phyloP scores from a whole-genome alignment of 2,797 vertebrate species.

The Sphaeramia orbicularis region DNA sequence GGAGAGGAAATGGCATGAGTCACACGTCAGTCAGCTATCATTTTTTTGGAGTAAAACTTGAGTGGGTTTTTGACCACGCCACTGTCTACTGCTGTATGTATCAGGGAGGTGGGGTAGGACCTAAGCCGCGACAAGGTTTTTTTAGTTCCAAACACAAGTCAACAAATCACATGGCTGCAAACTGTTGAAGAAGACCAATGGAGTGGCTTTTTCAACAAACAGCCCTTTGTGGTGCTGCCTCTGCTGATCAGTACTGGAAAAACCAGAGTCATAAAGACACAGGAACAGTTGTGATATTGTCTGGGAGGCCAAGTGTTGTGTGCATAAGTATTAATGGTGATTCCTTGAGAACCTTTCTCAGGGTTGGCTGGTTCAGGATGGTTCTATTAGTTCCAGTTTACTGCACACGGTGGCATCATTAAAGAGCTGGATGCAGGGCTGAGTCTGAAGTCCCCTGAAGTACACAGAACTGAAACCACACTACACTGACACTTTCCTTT shows the following conservation, averaged over 20 bases:
- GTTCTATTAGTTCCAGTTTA: conserved; percentile 23
- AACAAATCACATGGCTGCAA: conserved; percentile 56
- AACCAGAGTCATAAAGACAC: conserved; percentile 53
- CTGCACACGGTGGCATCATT: conserved; percentile 16
- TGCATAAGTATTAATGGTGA: conserved; percentile 33
- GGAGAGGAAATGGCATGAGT: conserved; percentile 58
- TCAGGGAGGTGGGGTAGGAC: not conserved
- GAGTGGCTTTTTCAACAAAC: conserved; percentile 49
- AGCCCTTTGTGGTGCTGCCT: conserved; percentile 52
- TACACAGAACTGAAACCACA: conserved; percentile 5
- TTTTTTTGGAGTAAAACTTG: conserved; percentile 26
- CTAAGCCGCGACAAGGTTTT: conserved; percentile 35
- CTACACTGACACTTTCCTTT: conserved; percentile 21
- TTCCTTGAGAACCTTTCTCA: conserved; percentile 27
- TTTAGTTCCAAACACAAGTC: conserved; percentile 50
- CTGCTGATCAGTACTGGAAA: conserved; percentile 62
- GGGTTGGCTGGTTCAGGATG: conserved; percentile 10
- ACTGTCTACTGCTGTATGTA: not conserved
- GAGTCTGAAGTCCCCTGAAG: conserved; percentile 7
- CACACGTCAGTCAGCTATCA: conserved; percentile 43
- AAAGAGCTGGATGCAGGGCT: conserved; percentile 13
- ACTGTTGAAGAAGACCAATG: conserved; percentile 51
- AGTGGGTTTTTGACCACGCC: conserved; percentile 13
- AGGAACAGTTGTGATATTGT: conserved; percentile 55
- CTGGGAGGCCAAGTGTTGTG: conserved; percentile 40